These are phyloP conservation scores for Cheilosia grossa DNA, from an alignment of 2,888 invertebrate species.

Conservation along the genomic window DNA sequence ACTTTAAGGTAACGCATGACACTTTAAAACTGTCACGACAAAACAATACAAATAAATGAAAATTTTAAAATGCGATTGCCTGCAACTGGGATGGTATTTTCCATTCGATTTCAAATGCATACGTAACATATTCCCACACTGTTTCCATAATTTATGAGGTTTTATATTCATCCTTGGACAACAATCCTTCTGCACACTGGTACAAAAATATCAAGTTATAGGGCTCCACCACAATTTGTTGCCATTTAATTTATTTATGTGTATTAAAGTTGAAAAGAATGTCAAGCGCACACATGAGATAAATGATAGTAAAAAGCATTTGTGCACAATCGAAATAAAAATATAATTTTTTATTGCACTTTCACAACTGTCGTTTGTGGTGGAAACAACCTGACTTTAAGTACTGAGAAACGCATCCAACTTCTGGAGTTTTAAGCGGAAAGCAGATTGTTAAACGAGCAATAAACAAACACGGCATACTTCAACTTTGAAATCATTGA, in stretches of 20 bases:
- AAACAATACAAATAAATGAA: background rate
- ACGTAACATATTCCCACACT: background rate
- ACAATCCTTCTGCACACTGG: slow-evolving; percentile 1
- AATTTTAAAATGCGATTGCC: background rate
- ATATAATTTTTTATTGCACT: background rate
- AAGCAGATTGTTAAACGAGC: no score
- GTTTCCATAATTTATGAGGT: slow-evolving; percentile 20
- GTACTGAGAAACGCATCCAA: no score
- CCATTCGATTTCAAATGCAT: slow-evolving; percentile 1
- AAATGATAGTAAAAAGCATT: slow-evolving; percentile 17
- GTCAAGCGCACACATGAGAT: slow-evolving; percentile 1
- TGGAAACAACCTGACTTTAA: no score
- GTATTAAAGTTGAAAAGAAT: slow-evolving; percentile 17
- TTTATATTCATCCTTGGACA: slow-evolving; percentile 13
- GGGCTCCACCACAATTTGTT: background rate
- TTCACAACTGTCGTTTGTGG: no score
- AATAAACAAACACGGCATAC: no score
- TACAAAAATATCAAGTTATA: background rate
- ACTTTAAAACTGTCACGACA: background rate
- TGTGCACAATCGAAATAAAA: background rate
- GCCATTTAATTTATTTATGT: slow-evolving; percentile 14
- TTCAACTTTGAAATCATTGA: no score
- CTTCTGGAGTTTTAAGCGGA: no score
- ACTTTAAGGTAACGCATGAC: background rate
- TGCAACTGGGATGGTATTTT: background rate